These are phyloP conservation scores for Hetaerina americana DNA, from an alignment of 1,140 invertebrate species.

Conservation along the genomic window DNA sequence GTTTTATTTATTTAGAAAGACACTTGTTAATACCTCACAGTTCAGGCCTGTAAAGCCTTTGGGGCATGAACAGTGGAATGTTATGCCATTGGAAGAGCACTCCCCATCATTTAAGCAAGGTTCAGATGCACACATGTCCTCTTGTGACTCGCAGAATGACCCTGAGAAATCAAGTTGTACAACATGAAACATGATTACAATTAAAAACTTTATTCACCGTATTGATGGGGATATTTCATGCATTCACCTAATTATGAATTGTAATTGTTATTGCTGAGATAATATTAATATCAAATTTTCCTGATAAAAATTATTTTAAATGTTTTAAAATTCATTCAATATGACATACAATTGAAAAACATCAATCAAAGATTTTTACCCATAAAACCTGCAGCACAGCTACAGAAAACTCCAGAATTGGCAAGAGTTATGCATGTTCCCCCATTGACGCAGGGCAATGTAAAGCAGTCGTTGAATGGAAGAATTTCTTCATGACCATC, in stretches of 20 bases:
- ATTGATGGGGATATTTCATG: no score
- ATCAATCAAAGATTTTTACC: conserved; percentile 37
- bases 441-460: conserved; percentile 11
- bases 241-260: no score
- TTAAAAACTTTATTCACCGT: no score
- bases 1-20: no score
- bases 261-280: no score
- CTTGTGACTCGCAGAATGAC: conserved; percentile 26
- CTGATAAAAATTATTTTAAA: no score
- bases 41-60: background rate
- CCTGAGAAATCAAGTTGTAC: conserved; percentile 38
- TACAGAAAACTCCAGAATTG: conserved; percentile 36
- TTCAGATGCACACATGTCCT: conserved; percentile 39
- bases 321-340: no score
- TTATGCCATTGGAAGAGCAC: conserved; percentile 28
- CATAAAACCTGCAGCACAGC: conserved; percentile 40
- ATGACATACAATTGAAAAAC: conserved; percentile 42
- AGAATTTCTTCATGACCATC: background rate
- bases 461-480: conserved; percentile 4
- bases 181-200: no score
- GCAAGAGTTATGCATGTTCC: background rate
- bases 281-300: no score
- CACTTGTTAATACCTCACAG: background rate
- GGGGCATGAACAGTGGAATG: background rate
- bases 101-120: conserved; percentile 38